phyloP scores from a whole-genome alignment of 2,797 vertebrate species.

The Crenuchus spilurus region DNA sequence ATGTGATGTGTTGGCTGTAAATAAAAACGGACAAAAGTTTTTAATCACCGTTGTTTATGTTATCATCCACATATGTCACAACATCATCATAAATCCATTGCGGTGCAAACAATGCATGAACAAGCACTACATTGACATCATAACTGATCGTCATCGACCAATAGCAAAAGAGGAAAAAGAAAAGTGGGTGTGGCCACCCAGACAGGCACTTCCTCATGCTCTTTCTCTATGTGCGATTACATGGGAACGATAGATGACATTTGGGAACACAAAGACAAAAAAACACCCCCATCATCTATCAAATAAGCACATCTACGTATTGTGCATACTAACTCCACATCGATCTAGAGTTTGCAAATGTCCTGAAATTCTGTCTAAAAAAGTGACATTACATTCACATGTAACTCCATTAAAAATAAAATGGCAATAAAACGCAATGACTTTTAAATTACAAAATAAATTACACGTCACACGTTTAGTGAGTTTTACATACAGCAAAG shows the following conservation, averaged over 20 bases:
- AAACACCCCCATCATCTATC: background rate
- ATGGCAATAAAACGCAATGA: background rate
- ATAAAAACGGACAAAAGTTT: conserved; percentile 34
- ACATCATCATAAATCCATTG: conserved; percentile 69
- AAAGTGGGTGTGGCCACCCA: conserved; percentile 55
- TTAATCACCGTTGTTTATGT: conserved; percentile 59
- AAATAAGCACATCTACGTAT: background rate
- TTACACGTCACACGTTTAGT: background rate
- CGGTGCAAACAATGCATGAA: conserved; percentile 64
- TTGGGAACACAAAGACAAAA: background rate
- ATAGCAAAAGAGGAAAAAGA: conserved; percentile 36
- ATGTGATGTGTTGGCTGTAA: too few relatives aligned
- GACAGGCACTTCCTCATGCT: conserved; percentile 70
- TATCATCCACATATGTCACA: conserved; percentile 71
- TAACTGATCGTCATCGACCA: conserved; percentile 59
- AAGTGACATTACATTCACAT: background rate
- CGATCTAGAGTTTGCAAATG: background rate
- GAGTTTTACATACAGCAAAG: conserved; percentile 15
- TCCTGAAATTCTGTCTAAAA: background rate
- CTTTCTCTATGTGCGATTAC: conserved; percentile 26
- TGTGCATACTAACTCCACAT: background rate
- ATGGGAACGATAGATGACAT: background rate
- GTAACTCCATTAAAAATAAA: background rate
- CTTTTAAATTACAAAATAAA: background rate
- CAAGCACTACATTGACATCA: conserved; percentile 65